Evolutionary conservation across 1,140 invertebrate species (phyloP), one percentile per base, ranked within the genome.

Genomic region (Berghia stephanieae): DNA sequence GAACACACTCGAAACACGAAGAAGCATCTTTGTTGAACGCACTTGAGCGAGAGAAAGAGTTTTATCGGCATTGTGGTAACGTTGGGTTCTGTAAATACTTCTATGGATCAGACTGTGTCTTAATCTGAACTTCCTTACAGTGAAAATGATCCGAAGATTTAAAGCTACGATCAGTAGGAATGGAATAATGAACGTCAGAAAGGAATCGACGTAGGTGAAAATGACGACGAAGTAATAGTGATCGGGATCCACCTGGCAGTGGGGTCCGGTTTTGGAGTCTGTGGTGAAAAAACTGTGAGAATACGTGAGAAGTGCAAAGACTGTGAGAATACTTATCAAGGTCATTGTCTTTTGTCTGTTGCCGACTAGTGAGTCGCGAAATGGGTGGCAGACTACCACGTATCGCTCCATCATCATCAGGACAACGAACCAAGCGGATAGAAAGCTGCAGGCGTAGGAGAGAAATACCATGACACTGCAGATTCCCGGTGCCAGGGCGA

Each of bases 1-100:
- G 86, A 95, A 96, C 0, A 94, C 93, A 2, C 92, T 93, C 1
- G 95, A 96, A 18, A 96, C 94, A 43, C 95, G 89, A 0, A 96
- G 90, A 18, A 96, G 90, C 93, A 95, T 95, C 85, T 94, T 93
- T 2, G 94, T 96, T 24, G 95, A 92, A 83, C 93, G 93, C 16
- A 92, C 90, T 82, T 94, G 93, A 34, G 93, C 92, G n/a, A 78
- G 46, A 24, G 36, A 43, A 21, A 78, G 52, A 3, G 44, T 76
- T 4, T 67, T 72, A 21, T 46, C 68, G 42, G 46, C 44, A 66
- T 63, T 75, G 71, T 73, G 40, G 49, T 72, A 44, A 3, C 76
- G 66, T 68, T 55, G 73, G 4, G 46, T 21, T 27, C 46, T 36
- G 55, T 42, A 24, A 36, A 71, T 46, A 40, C 67, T 66, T 10